phyloP scores from a whole-genome alignment of 2,888 invertebrate species.

The Drosophila siamana region DNA sequence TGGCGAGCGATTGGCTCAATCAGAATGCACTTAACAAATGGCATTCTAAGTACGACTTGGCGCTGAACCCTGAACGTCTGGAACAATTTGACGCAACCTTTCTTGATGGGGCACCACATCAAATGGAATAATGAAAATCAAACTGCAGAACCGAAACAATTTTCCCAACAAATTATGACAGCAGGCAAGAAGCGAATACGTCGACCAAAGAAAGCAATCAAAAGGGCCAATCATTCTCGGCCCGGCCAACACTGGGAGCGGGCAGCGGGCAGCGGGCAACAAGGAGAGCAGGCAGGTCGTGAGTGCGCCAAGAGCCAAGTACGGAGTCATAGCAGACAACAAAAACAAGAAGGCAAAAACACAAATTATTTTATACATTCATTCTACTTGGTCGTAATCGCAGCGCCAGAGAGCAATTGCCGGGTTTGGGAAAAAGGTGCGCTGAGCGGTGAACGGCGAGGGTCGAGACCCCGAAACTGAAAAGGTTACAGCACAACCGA shows the following conservation, averaged over 20 bases:
- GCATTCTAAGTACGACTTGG: slow-evolving; percentile 5
- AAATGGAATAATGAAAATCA: slow-evolving; percentile 51
- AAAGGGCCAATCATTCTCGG: slow-evolving; percentile 60
- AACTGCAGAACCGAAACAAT: slow-evolving; percentile 58
- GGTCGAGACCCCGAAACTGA: slow-evolving; percentile 42
- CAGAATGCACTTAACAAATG: slow-evolving; percentile 20
- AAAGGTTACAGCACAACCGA: slow-evolving; percentile 50
- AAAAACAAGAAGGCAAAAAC: too few relatives aligned
- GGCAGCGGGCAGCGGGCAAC: too few relatives aligned
- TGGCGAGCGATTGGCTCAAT: background rate
- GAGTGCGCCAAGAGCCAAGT: slow-evolving; percentile 52
- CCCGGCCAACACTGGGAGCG: slow-evolving; percentile 27
- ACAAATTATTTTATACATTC: slow-evolving; percentile 47
- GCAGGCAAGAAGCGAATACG: slow-evolving; percentile 13
- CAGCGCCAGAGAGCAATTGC: too few relatives aligned
- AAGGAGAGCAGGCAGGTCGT: slow-evolving; percentile 56
- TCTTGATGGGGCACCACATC: slow-evolving; percentile 34
- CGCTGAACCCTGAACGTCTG: too few relatives aligned
- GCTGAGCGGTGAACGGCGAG: slow-evolving; percentile 17
- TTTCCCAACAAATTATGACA: slow-evolving; percentile 64
- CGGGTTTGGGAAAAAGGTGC: slow-evolving; percentile 7
- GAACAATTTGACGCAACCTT: slow-evolving; percentile 39
- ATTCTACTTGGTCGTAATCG: slow-evolving; percentile 27
- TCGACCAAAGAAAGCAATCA: slow-evolving; percentile 57
- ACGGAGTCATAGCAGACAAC: too few relatives aligned